Evolutionary conservation across 2,797 vertebrate species (phyloP).

Genomic region (Centroberyx gerrardi): DNA sequence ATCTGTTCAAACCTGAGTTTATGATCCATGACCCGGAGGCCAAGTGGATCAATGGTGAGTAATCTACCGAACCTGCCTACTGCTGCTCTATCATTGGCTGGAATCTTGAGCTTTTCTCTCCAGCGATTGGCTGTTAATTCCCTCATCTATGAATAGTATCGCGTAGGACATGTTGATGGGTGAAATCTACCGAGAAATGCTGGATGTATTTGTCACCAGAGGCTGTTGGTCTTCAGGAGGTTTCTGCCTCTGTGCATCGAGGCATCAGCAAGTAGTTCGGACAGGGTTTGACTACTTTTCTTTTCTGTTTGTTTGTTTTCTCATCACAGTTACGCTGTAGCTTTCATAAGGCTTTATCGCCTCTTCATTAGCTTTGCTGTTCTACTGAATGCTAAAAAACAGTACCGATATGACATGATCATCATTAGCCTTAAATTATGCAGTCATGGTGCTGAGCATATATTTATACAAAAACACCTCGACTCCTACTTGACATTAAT

Average conservation of each 20-base stretch:
- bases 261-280: background rate
- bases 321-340: background rate
- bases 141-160: background rate
- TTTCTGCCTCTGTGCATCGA: background rate
- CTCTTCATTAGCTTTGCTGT: background rate
- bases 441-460: constrained; percentile 7
- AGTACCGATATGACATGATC: background rate
- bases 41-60: constrained; percentile 96
- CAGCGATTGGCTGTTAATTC: background rate
- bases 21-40: constrained; percentile 92
- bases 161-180: background rate
- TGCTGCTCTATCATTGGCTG: constrained; percentile 14
- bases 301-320: background rate
- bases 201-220: background rate
- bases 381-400: background rate
- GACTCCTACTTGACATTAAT: constrained; percentile 31
- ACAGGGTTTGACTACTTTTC: constrained; percentile 4
- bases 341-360: background rate
- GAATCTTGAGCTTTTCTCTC: background rate
- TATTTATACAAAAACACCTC: constrained; percentile 27
- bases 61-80: background rate
- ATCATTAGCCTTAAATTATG: constrained; percentile 16
- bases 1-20: constrained; percentile 94
- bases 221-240: background rate
- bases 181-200: background rate